A percentile compares a stretch with the other conserved stretches of the same genome.
Conservation (phyloP, 2,113 vertebrate species). For the Zapus hudsonius region DNA sequence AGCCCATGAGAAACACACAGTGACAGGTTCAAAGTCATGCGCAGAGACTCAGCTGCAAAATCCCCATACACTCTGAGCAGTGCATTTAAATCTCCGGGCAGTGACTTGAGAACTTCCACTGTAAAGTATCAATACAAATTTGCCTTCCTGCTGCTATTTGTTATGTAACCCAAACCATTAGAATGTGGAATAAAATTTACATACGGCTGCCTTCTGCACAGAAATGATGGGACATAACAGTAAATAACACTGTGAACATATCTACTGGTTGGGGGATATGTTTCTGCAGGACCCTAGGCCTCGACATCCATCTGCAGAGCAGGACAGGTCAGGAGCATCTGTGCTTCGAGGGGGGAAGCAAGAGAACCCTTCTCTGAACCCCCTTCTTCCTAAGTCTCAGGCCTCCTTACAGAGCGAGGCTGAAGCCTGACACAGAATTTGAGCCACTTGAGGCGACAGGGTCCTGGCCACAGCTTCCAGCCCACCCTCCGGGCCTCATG, state of each 20-base stretch:
- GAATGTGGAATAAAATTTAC: conserved; percentile 77
- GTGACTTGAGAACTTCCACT: conserved; percentile 68
- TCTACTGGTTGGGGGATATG: conserved; percentile 59
- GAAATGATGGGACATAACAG: conserved; percentile 72
- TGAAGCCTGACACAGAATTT: neutral
- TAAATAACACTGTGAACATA: conserved; percentile 71
- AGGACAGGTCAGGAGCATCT: neutral
- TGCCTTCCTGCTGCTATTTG: conserved; percentile 71
- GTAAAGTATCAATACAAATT: conserved; percentile 71
- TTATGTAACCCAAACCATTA: conserved; percentile 77
- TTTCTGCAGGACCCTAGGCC: conserved; percentile 45
- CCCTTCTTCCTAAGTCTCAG: neutral
- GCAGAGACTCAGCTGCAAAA: conserved; percentile 61
- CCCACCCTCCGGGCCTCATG: neutral
- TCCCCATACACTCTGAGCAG: conserved; percentile 26
- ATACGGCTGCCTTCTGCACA: conserved; percentile 72
- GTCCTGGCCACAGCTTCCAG: neutral
- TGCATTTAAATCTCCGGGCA: conserved; percentile 59
- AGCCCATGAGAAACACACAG: conserved; percentile 51
- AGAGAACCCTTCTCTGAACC: neutral
- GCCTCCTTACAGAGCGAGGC: neutral
- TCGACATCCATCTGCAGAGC: conserved; percentile 31
- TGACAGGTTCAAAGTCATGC: conserved; percentile 30
- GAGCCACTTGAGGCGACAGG: neutral
- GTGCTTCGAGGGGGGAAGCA: neutral